Conservation (phyloP, 2,797 vertebrate genomes). For the Acanthiza pusilla region DNA sequence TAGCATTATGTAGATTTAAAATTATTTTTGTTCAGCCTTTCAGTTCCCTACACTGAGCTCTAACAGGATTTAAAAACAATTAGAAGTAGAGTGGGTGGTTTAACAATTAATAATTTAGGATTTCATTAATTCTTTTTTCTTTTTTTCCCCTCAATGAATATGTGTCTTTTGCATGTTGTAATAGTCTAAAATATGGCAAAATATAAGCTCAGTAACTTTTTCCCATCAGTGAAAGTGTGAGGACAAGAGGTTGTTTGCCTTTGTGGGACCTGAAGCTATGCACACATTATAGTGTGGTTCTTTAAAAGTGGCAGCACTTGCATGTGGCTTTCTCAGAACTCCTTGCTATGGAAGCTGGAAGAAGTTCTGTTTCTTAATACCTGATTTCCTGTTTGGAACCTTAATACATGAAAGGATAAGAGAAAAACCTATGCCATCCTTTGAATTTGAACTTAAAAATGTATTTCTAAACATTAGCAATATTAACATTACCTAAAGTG, state of each 20-base stretch:
- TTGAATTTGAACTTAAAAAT: neutral
- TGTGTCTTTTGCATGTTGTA: neutral
- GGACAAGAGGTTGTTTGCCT: neutral
- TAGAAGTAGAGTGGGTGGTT: neutral
- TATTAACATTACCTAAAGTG: neutral
- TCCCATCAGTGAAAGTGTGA: neutral
- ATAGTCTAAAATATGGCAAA: neutral
- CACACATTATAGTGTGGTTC: neutral
- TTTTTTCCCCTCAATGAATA: neutral
- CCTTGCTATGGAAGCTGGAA: neutral
- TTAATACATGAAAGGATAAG: neutral
- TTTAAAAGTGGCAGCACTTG: neutral
- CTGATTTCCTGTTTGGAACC: neutral
- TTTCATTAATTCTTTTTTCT: neutral
- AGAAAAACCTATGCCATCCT: neutral
- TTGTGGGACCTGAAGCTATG: neutral
- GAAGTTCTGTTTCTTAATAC: neutral
- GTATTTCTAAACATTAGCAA: neutral
- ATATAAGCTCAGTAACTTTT: neutral
- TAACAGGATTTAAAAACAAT: slow-evolving; percentile 4
- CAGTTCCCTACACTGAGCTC: neutral
- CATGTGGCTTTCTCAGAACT: neutral
- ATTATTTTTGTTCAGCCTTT: neutral
- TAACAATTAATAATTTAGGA: neutral
- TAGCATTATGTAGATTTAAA: neutral